A percentile compares a stretch with the other conserved stretches of the same genome.
Conservation (phyloP, 37 sponge, comb jelly and placozoan species). For the Chondrilla cf. caribensis region DNA sequence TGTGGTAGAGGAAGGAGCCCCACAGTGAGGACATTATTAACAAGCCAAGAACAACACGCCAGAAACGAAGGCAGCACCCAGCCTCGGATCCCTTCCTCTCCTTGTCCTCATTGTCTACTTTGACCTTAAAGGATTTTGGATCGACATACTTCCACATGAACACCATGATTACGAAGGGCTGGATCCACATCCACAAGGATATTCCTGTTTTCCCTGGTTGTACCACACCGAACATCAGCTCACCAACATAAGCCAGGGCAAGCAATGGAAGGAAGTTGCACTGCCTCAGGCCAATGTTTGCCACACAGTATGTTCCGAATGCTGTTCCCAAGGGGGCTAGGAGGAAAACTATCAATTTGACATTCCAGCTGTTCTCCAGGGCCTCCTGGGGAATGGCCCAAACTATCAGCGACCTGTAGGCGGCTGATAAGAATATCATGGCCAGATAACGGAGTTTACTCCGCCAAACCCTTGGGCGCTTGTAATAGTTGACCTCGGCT, state of each 20-base stretch:
- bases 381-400: constrained; percentile 52
- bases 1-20: constrained; percentile 53
- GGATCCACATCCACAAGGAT: constrained; percentile 8
- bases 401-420: constrained; percentile 44
- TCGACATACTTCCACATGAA: constrained; percentile 45
- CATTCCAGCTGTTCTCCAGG: background rate
- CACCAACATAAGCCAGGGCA: constrained; percentile 55
- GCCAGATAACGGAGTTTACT: constrained; percentile 40
- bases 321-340: constrained; percentile 73
- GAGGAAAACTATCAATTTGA: background rate
- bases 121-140: background rate
- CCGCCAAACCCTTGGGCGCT: constrained; percentile 7
- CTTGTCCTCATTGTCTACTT: background rate
- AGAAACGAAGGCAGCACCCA: constrained; percentile 31
- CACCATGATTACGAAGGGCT: constrained; percentile 27
- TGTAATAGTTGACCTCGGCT: constrained; percentile 15
- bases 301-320: constrained; percentile 73
- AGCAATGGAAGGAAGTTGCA: constrained; percentile 33
- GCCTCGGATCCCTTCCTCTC: constrained; percentile 4
- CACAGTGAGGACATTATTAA: constrained; percentile 29
- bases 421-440: constrained; percentile 43
- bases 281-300: constrained; percentile 60
- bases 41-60: background rate
- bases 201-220: constrained; percentile 6
- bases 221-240: constrained; percentile 43